These are phyloP conservation scores for Rhineura floridana DNA, from an alignment of 2,113 vertebrate species.

Conservation along the genomic window DNA sequence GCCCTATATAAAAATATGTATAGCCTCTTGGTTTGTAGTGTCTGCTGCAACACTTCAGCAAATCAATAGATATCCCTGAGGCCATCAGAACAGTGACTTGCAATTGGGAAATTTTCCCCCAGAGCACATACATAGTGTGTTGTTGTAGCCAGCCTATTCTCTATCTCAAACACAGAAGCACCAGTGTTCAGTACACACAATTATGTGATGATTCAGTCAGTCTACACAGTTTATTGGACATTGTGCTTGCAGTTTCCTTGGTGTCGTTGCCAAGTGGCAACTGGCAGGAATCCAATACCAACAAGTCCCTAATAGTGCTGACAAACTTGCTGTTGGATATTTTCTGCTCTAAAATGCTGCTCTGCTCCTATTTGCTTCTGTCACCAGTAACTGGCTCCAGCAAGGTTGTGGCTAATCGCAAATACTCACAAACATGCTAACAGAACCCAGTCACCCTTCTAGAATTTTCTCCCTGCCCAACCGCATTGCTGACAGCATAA, in stretches of 20 bases:
- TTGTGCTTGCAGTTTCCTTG: not conserved
- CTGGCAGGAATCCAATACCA: rapidly evolving
- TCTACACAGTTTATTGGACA: not conserved
- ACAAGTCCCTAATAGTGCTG: not conserved
- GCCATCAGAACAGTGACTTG: not conserved
- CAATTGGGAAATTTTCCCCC: not conserved
- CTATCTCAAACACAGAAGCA: not conserved
- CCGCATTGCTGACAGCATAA: not conserved
- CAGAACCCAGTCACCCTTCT: not conserved
- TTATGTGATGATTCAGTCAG: not conserved
- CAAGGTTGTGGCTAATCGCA: not conserved
- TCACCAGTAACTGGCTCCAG: not conserved
- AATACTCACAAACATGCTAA: not conserved
- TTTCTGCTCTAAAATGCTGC: not conserved
- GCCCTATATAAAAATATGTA: not conserved
- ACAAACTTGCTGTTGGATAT: not conserved
- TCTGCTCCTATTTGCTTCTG: not conserved
- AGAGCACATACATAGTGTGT: not conserved
- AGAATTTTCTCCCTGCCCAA: not conserved
- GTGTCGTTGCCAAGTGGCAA: not conserved
- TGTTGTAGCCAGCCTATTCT: not conserved
- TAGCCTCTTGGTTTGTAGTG: not conserved
- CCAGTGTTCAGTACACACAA: not conserved
- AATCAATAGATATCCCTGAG: not conserved
- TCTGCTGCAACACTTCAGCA: not conserved